Conservation (phyloP, 2,888 invertebrate species). For the Phaonia tiefii region DNA sequence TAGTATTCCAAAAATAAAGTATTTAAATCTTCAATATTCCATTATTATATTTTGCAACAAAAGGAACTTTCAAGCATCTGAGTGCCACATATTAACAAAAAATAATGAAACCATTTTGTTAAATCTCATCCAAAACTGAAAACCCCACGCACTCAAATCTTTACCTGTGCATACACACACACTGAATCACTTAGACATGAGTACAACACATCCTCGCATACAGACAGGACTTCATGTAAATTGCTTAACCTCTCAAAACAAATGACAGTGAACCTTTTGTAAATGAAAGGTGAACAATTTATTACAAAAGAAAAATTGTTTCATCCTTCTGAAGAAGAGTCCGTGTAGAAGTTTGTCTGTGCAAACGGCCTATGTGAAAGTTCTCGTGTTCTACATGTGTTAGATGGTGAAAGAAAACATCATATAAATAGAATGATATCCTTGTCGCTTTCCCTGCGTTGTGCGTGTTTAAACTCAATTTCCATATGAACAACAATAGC, state of each 20-base stretch:
- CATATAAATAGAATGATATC: too few relatives aligned
- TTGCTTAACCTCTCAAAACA: too few relatives aligned
- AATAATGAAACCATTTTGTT: neutral
- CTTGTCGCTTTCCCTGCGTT: too few relatives aligned
- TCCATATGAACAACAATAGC: neutral
- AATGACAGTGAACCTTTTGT: too few relatives aligned
- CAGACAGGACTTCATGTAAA: too few relatives aligned
- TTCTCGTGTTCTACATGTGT: neutral
- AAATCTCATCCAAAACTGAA: neutral
- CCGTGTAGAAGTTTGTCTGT: too few relatives aligned
- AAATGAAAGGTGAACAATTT: constrained; percentile 23
- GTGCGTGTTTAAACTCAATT: neutral
- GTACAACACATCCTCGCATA: too few relatives aligned
- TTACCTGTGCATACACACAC: neutral
- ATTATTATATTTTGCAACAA: too few relatives aligned
- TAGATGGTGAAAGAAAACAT: neutral
- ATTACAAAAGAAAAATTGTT: constrained; percentile 18
- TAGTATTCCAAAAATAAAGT: too few relatives aligned
- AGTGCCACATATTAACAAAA: neutral
- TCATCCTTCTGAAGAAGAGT: neutral
- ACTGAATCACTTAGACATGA: too few relatives aligned
- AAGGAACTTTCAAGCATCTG: neutral
- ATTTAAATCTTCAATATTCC: too few relatives aligned
- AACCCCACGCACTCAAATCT: neutral
- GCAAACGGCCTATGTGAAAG: neutral